Base-by-base conservation (phyloP, 2,113 vertebrate genomes). In the Paradoxurus hermaphroditus region DNA sequence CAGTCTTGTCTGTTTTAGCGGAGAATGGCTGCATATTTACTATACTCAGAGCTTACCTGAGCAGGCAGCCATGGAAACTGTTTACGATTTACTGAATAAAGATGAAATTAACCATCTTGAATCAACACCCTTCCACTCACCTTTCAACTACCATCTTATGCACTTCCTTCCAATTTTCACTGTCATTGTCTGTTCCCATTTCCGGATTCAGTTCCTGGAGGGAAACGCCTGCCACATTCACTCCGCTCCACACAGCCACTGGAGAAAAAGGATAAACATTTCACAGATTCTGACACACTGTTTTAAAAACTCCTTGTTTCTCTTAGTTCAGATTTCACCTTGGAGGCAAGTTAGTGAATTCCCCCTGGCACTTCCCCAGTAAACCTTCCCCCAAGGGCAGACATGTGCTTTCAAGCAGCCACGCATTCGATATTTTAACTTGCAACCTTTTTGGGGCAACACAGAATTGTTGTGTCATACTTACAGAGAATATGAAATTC, bases 211-310 rank as follows among this genome's bases (percentile, higher is more conserved):
- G 98, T 36, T 99, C 99, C 99, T 99, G 99, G 62, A 99, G 99
- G 92, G 98, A 98, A 94, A 99, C 99, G 0, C 99, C 99, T 2
- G 99, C 99, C 68, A 99, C 99, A 0, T 99, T 99, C 1, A 99
- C 98, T 0, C 99, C 99, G 0, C 99, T 99, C 99, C 99, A 99
- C 63, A 99, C 99, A 7, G 99, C 99, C 98, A 99, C 99, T 99
- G 96, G 0, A 94, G 97, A 25, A 34, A 85, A 15, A 14, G 8
- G 16, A 59, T 0, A 53, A 25, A 84, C 13, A 86, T 34, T 31
- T 27, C 9, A 98, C 5, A 36, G 39, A n/a, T 65, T 68, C 88
- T 44, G 53, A 81, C 27, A 81, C 27, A 23, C 34, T 31, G 6
- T 62, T 65, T 73, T 0, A 21, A 92, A 51, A 91, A 78, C 49